Conservation (phyloP, 2,797 vertebrate species). For the Knipowitschia caucasica region DNA sequence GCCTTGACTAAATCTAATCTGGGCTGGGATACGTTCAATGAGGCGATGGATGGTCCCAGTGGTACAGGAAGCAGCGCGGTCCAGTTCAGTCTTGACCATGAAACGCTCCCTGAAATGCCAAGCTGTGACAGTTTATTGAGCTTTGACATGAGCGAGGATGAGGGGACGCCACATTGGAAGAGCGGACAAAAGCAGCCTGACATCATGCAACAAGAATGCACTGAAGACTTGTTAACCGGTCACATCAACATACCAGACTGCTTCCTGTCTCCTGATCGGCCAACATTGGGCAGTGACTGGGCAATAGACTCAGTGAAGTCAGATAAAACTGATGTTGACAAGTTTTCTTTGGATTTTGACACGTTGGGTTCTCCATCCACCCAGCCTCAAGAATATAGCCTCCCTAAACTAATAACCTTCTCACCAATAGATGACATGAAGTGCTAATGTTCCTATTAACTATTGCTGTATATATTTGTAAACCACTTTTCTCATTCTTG, state of each 20-base stretch:
- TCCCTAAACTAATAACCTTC: slow-evolving; percentile 71
- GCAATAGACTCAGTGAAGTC: slow-evolving; percentile 14
- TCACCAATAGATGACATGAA: slow-evolving; percentile 73
- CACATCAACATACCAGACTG: slow-evolving; percentile 15
- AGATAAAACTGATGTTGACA: slow-evolving; percentile 27
- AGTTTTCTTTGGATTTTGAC: slow-evolving; percentile 75
- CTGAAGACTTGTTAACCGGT: slow-evolving; percentile 18
- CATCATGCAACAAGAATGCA: neutral
- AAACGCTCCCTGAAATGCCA: slow-evolving; percentile 68
- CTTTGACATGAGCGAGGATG: slow-evolving; percentile 37
- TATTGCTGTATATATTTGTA: neutral
- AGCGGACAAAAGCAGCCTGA: slow-evolving; percentile 4
- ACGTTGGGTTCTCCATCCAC: slow-evolving; percentile 51
- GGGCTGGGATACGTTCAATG: slow-evolving; percentile 57
- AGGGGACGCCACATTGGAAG: slow-evolving; percentile 33
- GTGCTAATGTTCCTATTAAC: neutral
- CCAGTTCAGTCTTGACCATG: slow-evolving; percentile 65
- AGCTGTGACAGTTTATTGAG: slow-evolving; percentile 64
- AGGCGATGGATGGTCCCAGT: slow-evolving; percentile 34
- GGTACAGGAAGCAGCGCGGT: slow-evolving; percentile 39
- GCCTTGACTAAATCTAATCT: slow-evolving; percentile 32
- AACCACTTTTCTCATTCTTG: neutral
- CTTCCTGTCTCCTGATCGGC: neutral
- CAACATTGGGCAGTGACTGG: slow-evolving; percentile 33
- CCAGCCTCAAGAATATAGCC: slow-evolving; percentile 46